A percentile compares a stretch with the other conserved stretches of the same genome.
Conservation (phyloP, 2,113 vertebrate species). For the Semicossyphus pulcher region DNA sequence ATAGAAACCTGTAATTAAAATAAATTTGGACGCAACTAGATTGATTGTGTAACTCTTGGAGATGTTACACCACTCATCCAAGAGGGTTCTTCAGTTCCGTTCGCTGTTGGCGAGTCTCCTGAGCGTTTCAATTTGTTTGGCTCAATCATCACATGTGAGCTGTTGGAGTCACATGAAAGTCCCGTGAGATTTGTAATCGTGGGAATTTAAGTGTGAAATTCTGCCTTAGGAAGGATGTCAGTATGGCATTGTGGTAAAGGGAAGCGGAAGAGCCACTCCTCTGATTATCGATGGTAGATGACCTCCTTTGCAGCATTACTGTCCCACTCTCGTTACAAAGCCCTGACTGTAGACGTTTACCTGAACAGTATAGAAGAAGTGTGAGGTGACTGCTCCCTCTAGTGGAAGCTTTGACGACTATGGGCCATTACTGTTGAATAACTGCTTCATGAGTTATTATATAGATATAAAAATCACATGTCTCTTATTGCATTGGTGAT, state of each 20-base stretch:
- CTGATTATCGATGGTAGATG: background rate
- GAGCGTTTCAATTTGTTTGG: background rate
- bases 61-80: background rate
- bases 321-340: background rate
- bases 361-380: background rate
- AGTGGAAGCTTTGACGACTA: constrained; percentile 23
- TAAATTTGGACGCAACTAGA: background rate
- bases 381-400: constrained; percentile 7
- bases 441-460: no score
- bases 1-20: background rate
- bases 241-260: background rate
- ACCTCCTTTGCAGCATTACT: background rate
- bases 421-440: background rate
- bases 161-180: background rate
- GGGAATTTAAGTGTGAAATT: background rate
- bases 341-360: background rate
- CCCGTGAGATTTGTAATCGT: background rate
- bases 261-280: background rate
- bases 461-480: no score
- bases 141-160: background rate
- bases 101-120: no score
- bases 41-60: no score
- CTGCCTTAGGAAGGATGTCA: background rate
- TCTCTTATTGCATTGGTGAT: no score
- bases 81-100: no score